Evolutionary conservation across 1,140 invertebrate genomes (phyloP), one percentile per base, ranked within the genome.

Genomic region (Hycleus cichorii): DNA sequence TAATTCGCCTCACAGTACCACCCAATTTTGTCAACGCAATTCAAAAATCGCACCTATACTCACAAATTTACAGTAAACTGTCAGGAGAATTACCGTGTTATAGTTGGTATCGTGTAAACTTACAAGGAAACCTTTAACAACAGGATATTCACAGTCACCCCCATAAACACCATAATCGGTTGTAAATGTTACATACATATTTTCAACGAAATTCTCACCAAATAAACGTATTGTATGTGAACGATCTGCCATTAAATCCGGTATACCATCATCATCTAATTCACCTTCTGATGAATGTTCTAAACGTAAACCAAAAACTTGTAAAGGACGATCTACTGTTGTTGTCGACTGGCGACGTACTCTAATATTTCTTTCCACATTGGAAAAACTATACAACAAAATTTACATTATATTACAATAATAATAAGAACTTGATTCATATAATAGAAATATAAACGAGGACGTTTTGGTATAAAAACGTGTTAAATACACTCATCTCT

Each of bases 161-260:
- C 81, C 81, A 49, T 74, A 76, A 3, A 74, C 57, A 27, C 78
- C 76, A 0, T 62, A 57, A 40, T 79, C 72, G 32, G 82, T 76
- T 0, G 89, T 91, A 65, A 93, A 89, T 0, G 84, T 80, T 43
- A 93, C 81, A 9, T 82, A 71, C 0, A 89, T 89, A 48, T 80
- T 70, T 2, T 80, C 67, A 0, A 80, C 83, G 46, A 92, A 77
- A 11, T 84, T 84, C 26, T 70, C 71, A 1, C 90, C 90, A 71
- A 91, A 93, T n/a, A 93, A 59, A 32, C 89, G 81, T 27, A 92
- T 70, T 4, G 76, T 77, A 40, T 84, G 76, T 12, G 73, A 70
- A 0, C 71, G 74, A 8, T 80, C 78, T 4, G 82, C 80, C 56
- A 88, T 65, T 42, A 91, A 78, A 57, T 78, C 78, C 0, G 87